Base-by-base conservation (phyloP, 2,797 vertebrate species). In the Gymnodraco acuticeps region DNA sequence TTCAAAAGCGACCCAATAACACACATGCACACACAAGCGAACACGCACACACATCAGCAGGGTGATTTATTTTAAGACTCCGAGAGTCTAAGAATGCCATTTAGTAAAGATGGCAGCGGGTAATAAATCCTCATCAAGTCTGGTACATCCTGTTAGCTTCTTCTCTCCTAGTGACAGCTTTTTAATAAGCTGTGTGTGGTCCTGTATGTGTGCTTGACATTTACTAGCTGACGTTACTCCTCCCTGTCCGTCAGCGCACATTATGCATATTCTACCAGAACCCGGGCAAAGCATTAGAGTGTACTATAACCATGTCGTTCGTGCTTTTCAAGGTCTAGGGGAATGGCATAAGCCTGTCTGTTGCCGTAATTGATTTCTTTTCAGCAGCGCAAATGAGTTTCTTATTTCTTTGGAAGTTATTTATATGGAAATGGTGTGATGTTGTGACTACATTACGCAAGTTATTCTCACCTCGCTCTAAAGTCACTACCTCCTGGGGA, bases 91-190 rank as follows among this genome's bases (percentile, higher is more conserved):
- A 93, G 93, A 92, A 90, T 94, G 93, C 91, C 91, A 94, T 94
- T 95, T 93, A 94, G 91, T 90, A 89, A 90, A 90, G 90, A 88
- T 94, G 93, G 89, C 94, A 94, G 90, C 70, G 84, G 93, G 94
- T 94, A 94, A 94, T 94, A 95, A 94, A 95, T 95, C 93, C 93
- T 94, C 94, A 94, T 95, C 93, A 94, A 91, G 90, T 90, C 90
- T 83, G 89, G 89, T 91, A 90, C 89, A 92, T 94, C 94, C 90
- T 89, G 92, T 93, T 93, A 93, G 92, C 91, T 88, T 92, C 92
- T 82, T 77, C 88, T 89, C 91, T 87, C 80, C 82, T 82, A 31
- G 80, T 92, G 93, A 93, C 92, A 93, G 91, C 87, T 92, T 93
- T 95, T 93, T 95, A 95, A 95, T 95, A 95, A 94, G 93, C 90